Conservation (phyloP, 1,140 invertebrate species). For the Lethrus apterus region DNA sequence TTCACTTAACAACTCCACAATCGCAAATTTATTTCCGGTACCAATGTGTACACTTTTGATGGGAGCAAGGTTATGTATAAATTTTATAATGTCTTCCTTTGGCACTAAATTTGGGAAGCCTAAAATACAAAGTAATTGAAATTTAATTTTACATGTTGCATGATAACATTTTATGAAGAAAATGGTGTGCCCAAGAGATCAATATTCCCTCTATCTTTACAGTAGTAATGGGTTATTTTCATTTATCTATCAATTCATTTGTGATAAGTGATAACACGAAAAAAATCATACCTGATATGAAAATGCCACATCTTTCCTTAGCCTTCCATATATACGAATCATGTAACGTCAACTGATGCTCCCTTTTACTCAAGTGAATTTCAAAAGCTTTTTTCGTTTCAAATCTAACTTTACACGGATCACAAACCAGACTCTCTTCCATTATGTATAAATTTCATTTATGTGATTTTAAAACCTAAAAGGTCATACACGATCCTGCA, state of each 20-base stretch:
- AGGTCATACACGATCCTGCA: not conserved
- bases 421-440: constrained; percentile 24
- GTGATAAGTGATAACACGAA: too few relatives aligned
- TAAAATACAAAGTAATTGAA: constrained; percentile 19
- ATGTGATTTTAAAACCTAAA: not conserved
- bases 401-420: constrained; percentile 37
- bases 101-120: constrained; percentile 22
- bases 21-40: constrained; percentile 22
- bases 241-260: too few relatives aligned
- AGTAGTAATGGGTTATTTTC: too few relatives aligned
- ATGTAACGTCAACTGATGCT: constrained; percentile 34
- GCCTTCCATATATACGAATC: constrained; percentile 17
- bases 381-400: constrained; percentile 31
- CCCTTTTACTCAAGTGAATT: constrained; percentile 38
- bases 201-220: too few relatives aligned
- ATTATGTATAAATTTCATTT: too few relatives aligned
- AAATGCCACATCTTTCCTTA: constrained; percentile 37
- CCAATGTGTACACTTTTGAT: constrained; percentile 32
- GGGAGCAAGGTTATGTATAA: constrained; percentile 40
- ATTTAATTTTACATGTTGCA: too few relatives aligned
- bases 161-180: too few relatives aligned
- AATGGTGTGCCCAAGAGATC: too few relatives aligned
- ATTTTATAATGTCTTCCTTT: constrained; percentile 26
- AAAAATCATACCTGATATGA: constrained; percentile 38
- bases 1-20: constrained; percentile 24